Conservation (phyloP, 2,888 invertebrate species). For the Marronus borbonicus region DNA sequence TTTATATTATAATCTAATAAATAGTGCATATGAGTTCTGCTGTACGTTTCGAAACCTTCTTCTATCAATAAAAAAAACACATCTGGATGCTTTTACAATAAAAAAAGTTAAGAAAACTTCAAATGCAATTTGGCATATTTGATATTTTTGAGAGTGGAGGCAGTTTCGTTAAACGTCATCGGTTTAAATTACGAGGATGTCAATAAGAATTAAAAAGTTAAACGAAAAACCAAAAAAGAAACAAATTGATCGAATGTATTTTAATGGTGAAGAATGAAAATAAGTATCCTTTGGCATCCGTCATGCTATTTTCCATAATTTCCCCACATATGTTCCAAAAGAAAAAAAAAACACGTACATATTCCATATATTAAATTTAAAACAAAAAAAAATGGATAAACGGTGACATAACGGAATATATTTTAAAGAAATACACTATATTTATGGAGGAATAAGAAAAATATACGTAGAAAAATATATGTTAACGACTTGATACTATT, state of each 20-base stretch:
- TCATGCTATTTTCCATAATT: constrained; percentile 57
- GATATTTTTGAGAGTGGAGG: neutral
- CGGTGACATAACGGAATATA: constrained; percentile 25
- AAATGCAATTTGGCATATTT: neutral
- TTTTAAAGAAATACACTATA: constrained; percentile 27
- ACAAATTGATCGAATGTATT: constrained; percentile 8
- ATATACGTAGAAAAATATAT: constrained; percentile 58
- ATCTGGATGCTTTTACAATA: neutral
- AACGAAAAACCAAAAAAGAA: constrained; percentile 53
- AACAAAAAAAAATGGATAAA: constrained; percentile 47
- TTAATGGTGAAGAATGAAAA: neutral
- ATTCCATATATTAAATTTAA: constrained; percentile 39
- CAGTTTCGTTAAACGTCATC: constrained; percentile 58
- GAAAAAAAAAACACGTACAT: constrained; percentile 52
- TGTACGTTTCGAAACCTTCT: constrained; percentile 47
- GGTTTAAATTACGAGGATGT: constrained; percentile 68
- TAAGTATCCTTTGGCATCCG: constrained; percentile 32
- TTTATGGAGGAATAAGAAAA: constrained; percentile 23
- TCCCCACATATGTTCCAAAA: constrained; percentile 66
- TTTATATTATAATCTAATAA: constrained; percentile 19
- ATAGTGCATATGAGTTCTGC: constrained; percentile 50
- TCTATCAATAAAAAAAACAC: neutral
- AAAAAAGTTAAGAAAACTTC: too few relatives aligned
- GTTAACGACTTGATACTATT: too few relatives aligned
- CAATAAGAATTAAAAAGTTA: constrained; percentile 67